Evolutionary conservation across 2,888 invertebrate genomes (phyloP).

Genomic region (Hirtodrosophila histrioides): DNA sequence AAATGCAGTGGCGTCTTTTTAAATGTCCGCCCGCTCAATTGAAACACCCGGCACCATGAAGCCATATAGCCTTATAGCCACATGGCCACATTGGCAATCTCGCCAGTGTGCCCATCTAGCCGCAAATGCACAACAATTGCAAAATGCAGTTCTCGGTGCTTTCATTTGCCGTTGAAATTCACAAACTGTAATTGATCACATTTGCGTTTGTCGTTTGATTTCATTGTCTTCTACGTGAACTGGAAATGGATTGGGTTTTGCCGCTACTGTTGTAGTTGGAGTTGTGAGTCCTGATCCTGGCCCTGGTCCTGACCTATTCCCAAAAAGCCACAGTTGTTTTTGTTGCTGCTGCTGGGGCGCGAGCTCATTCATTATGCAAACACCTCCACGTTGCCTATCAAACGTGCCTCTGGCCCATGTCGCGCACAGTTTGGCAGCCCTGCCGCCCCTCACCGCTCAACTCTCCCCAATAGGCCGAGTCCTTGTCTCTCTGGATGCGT

Average conservation of each 20-base stretch:
- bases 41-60: too few species aligned
- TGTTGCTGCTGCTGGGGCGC: slow-evolving; percentile 37
- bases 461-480: background rate
- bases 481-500: slow-evolving; percentile 21
- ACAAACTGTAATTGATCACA: slow-evolving; percentile 74
- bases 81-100: slow-evolving; percentile 2
- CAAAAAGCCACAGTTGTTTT: slow-evolving; percentile 56
- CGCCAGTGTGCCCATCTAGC: slow-evolving; percentile 18
- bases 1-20: slow-evolving; percentile 22
- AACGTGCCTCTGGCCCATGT: slow-evolving; percentile 38
- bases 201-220: slow-evolving; percentile 75
- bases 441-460: too few species aligned
- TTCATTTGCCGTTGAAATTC: slow-evolving; percentile 53
- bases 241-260: slow-evolving; percentile 17
- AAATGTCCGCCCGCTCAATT: background rate
- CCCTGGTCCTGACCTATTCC: slow-evolving; percentile 20
- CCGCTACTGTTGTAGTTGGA: background rate
- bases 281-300: background rate
- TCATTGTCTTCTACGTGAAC: slow-evolving; percentile 65
- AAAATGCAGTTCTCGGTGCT: slow-evolving; percentile 8
- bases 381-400: slow-evolving; percentile 63
- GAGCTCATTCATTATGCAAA: slow-evolving; percentile 76
- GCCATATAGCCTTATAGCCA: background rate
- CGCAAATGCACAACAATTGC: slow-evolving; percentile 52
- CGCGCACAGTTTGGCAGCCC: background rate